phyloP scores from a whole-genome alignment of 2,888 invertebrate genomes.

The Beris chalybata region DNA sequence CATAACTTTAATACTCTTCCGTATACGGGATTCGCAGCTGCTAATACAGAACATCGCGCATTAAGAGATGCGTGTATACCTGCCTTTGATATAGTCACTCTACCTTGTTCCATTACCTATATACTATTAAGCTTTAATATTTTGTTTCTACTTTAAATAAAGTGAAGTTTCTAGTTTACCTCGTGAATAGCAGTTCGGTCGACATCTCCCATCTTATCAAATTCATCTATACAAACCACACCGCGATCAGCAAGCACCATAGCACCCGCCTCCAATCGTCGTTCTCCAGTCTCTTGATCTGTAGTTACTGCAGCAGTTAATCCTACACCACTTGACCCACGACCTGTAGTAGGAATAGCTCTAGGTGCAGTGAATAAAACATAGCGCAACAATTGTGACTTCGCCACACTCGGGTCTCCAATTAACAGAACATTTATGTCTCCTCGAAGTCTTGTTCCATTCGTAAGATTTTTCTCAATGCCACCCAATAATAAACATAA shows the following conservation, averaged over 20 bases:
- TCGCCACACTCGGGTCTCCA: constrained; percentile 98
- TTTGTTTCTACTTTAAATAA: not conserved
- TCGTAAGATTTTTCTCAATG: constrained; percentile 88
- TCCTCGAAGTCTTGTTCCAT: constrained; percentile 88
- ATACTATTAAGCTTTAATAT: not conserved
- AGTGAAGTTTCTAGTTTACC: constrained; percentile 58
- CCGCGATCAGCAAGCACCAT: constrained; percentile 99
- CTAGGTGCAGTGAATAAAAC: constrained; percentile 93
- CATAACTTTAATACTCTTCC: constrained; percentile 67
- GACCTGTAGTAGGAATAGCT: constrained; percentile 95
- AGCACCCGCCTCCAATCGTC: constrained; percentile 93
- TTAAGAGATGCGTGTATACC: constrained; percentile 98
- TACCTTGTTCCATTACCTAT: constrained; percentile 97
- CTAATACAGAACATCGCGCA: constrained; percentile 95
- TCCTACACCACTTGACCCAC: constrained; percentile 98
- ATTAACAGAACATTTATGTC: constrained; percentile 91
- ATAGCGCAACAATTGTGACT: constrained; percentile 93
- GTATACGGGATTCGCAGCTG: constrained; percentile 99
- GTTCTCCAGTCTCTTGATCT: constrained; percentile 89
- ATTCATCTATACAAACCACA: constrained; percentile 94
- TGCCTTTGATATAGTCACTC: constrained; percentile 97
- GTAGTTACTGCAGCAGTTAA: constrained; percentile 97
- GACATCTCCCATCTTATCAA: constrained; percentile 99
- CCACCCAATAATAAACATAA: constrained; percentile 93
- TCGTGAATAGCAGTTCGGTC: constrained; percentile 99